These are phyloP conservation scores for Orthosia incerta DNA, from an alignment of 2,888 invertebrate species.

Conservation along the genomic window DNA sequence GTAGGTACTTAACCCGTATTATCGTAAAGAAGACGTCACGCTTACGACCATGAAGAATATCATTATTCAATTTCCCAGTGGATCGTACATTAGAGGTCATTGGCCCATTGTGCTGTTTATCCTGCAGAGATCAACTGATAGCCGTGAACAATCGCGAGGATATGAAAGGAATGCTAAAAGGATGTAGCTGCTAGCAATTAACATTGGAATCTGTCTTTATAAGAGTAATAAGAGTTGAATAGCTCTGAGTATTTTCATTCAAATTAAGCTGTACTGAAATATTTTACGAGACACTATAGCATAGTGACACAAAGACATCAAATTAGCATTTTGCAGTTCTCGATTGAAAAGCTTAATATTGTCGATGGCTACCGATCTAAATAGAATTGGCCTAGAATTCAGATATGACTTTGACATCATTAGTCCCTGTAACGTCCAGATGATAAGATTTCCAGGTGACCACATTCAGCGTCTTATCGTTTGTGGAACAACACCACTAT, in stretches of 20 bases:
- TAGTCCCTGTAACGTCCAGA: too few species aligned
- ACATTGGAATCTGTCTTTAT: slow-evolving; percentile 25
- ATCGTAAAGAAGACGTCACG: slow-evolving; percentile 38
- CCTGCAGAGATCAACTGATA: slow-evolving; percentile 47
- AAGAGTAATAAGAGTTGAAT: background rate
- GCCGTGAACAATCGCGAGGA: slow-evolving; percentile 48
- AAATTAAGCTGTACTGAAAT: background rate
- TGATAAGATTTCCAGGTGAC: too few species aligned
- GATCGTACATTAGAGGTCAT: slow-evolving; percentile 45
- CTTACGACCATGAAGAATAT: slow-evolving; percentile 29
- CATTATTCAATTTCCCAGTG: slow-evolving; percentile 49
- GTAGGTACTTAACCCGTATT: slow-evolving; percentile 3
- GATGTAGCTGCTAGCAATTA: slow-evolving; percentile 49
- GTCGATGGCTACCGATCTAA: too few species aligned
- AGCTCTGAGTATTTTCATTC: background rate
- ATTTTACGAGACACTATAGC: background rate
- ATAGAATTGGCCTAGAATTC: too few species aligned
- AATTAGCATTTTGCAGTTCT: background rate
- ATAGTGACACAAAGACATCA: background rate
- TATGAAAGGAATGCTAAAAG: slow-evolving; percentile 50
- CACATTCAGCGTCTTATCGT: too few species aligned
- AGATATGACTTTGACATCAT: too few species aligned
- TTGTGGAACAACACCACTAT: too few species aligned
- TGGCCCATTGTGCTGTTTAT: slow-evolving; percentile 50
- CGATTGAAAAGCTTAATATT: background rate